phyloP scores from a whole-genome alignment of 2,888 invertebrate species.

The Tachystola acroxantha region DNA sequence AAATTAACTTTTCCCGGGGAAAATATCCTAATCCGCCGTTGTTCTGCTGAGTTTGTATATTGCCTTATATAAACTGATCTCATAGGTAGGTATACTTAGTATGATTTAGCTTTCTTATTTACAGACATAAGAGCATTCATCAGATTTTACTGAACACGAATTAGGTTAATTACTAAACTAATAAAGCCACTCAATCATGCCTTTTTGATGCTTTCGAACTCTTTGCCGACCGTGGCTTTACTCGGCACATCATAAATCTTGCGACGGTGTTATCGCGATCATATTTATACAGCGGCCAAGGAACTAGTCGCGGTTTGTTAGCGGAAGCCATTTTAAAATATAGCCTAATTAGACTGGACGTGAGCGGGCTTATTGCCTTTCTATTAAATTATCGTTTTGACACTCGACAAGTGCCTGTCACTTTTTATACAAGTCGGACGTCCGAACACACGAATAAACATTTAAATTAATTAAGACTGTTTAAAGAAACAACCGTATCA shows the following conservation, averaged over 20 bases:
- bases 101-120: too few relatives aligned
- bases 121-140: slow-evolving; percentile 19
- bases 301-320: slow-evolving; percentile 26
- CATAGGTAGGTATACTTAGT: too few relatives aligned
- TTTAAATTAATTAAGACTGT: slow-evolving; percentile 55
- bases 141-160: slow-evolving; percentile 19
- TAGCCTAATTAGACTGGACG: slow-evolving; percentile 46
- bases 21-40: too few relatives aligned
- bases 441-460: slow-evolving; percentile 28
- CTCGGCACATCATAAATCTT: slow-evolving; percentile 38
- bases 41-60: too few relatives aligned
- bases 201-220: slow-evolving; percentile 33
- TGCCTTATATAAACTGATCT: too few relatives aligned
- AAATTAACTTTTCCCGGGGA: too few relatives aligned
- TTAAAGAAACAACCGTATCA: slow-evolving; percentile 50
- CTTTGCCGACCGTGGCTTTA: slow-evolving; percentile 13
- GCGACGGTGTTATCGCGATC: slow-evolving; percentile 31
- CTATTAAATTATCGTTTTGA: slow-evolving; percentile 46
- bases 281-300: slow-evolving; percentile 25
- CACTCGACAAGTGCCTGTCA: slow-evolving; percentile 37
- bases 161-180: slow-evolving; percentile 37
- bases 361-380: slow-evolving; percentile 30
- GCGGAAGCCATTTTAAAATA: slow-evolving; percentile 45
- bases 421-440: slow-evolving; percentile 39
- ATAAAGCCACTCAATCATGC: slow-evolving; percentile 36